Percentiles rank a stretch among this genome's conserved stretches.
Conservation (phyloP, 2,113 vertebrate species). For the Alouatta palliata region DNA sequence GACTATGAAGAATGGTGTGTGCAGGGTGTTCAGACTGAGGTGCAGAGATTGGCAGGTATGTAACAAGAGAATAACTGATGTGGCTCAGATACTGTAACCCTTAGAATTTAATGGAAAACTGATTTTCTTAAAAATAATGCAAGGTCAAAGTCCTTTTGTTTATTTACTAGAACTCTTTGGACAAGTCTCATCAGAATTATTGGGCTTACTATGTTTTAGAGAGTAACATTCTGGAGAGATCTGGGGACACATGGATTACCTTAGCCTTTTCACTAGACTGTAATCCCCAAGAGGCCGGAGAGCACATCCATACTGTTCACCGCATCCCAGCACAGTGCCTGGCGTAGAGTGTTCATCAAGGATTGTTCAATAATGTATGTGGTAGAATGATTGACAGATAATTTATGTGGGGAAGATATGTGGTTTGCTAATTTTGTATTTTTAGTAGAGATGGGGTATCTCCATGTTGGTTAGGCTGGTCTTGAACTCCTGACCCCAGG, state of each 20-base stretch:
- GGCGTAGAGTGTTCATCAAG: background rate
- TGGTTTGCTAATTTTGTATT: background rate
- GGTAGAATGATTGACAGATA: background rate
- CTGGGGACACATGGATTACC: background rate
- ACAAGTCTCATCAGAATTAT: background rate
- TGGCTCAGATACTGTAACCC: background rate
- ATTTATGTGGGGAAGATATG: background rate
- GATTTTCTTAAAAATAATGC: background rate
- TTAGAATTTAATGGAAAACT: background rate
- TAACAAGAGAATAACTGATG: background rate
- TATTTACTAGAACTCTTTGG: background rate
- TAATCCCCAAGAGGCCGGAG: background rate
- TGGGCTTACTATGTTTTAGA: background rate
- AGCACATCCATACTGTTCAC: fast-evolving
- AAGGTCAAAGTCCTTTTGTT: background rate
- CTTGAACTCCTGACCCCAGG: too few relatives aligned
- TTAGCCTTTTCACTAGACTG: background rate
- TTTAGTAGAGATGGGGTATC: too few relatives aligned
- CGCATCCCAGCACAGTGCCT: background rate
- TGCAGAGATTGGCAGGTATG: background rate
- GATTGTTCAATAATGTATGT: background rate
- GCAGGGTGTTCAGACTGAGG: too few relatives aligned
- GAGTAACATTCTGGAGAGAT: background rate
- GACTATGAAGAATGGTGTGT: background rate
- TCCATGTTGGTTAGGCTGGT: too few relatives aligned